Base-by-base conservation (phyloP, 2,888 invertebrate species). In the Brachypalpus laphriformis region DNA sequence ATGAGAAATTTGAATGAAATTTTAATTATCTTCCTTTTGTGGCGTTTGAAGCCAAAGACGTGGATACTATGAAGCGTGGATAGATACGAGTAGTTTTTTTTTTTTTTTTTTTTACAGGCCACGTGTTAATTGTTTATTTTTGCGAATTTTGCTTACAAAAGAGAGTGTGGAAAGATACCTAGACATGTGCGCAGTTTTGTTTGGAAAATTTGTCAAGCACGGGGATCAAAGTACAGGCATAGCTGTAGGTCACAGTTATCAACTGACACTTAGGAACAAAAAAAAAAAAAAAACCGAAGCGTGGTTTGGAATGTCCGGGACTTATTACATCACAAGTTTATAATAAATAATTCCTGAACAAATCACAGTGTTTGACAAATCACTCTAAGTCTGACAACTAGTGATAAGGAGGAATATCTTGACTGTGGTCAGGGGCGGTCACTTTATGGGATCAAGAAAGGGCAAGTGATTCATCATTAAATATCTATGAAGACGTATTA, bases 351-450 rank as follows among this genome's bases (percentile, higher is more conserved):
- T 54, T 40, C 11, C 22, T 34, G 18, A 57, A 40, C n/a, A n/a
- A n/a, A n/a, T n/a, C n/a, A n/a, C n/a, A n/a, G n/a, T 25, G 3
- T 5, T 25, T 25, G 5, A 25, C 45, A 65, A 40, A 34, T 65
- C 61, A 45, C 25, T 9, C 14, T 8, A 3, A 22, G 18, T 18
- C 28, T 14, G 6, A 68, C 54, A n/a, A 25, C 6, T 1, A 16
- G 22, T 16, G 72, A 78, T 78, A 83, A 83, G 68, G 25, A 56
- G 31, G 20, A 61, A 37, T 68, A 74, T 63, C 59, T 72, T 82
- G 78, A 65, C 82, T 25, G 22, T 78, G 78, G 78, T 82, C 82
- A 78, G 34, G 78, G 61, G 22, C 40, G 59, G 54, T 56, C 65
- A 54, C 51, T 51, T 40, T 59, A 42, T 22, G n/a, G 20, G n/a